Evolutionary conservation across 2,888 invertebrate genomes (phyloP), one percentile per base, ranked within the genome.

Genomic region (Ashinkailepas kermadecensis): DNA sequence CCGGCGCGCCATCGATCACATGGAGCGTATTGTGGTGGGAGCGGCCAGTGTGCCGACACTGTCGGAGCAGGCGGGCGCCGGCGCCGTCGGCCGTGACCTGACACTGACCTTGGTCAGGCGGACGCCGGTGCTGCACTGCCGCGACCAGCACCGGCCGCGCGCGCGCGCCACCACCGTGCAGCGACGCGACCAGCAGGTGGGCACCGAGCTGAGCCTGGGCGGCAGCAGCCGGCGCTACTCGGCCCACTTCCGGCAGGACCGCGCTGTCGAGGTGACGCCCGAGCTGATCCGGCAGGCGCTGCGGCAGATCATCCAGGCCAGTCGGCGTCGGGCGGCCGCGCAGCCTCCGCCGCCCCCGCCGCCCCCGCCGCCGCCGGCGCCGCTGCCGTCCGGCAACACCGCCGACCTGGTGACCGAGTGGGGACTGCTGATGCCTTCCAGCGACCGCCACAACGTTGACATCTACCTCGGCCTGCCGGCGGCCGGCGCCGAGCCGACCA

Each of bases 241-340:
- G 18, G 54, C 74, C 10, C 74, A 54, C 54, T 39, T 39, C 15
- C 39, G 11, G 70, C 70, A 70, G 39, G 21, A 74, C 74, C 18
- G 54, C 2, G 74, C 74, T 0, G 74, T 74, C 54, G 74, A 74
- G 74, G 74, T 56, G 8, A 74, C 74, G 10, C 74, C 74, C 1
- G 54, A 74, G 56, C 74, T 74, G 74, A 74, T 74, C 74, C 74
- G 74, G 21, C 18, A 21, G 56, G 74, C 74, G 54, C 74, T 74
- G 74, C 74, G 74, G 2, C 74, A 74, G 74, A 54, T 74, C 74
- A 74, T 74, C 74, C 74, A 74, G 74, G 74, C 74, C 56, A 56
- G 74, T 18, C 74, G 74, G 74, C 74, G 74, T 13, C 39, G 54
- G 67, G 8, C 67, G 11, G 64, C 64, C 8, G 64, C n/a, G n/a